Evolutionary conservation across 2,888 invertebrate species (phyloP), one percentile per base, ranked within the genome.

Genomic region (Steromphala cineraria): DNA sequence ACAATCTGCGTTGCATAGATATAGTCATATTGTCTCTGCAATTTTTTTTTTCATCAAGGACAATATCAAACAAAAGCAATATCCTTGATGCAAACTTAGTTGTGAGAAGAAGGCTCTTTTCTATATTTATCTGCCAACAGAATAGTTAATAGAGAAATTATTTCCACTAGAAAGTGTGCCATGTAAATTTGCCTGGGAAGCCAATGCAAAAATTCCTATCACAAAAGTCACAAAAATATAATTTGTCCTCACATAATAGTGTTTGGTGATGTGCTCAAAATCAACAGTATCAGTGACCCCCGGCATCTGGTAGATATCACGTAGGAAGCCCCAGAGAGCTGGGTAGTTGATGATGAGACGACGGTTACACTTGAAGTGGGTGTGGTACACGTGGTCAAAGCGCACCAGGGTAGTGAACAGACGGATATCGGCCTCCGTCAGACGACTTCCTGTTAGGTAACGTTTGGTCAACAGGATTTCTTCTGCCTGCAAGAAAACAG

Each of bases 371-470:
- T 92, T 93, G 84, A 93, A 93, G 80, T 90, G 91, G n/a, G 86
- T 87, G 75, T 88, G 87, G 84, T 93, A 93, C 15, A 92, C 92
- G 79, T 83, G 84, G 84, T 93, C 93, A 84, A 93, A 93, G 21
- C 93, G 83, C 19, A 93, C 84, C 5, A 93, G 83, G 8, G 92
- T 91, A 2, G 90, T 85, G 82, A 91, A 92, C 15, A 92, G 84
- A 53, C 92, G 83, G n/a, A 92, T 82, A 81, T 93, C 93, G 19
- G 92, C 92, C 80, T 92, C 92, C 7, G 93, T 93, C n/a, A 93
- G 36, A 8, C 36, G 52, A 46, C 85, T 80, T 17, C 92, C 92
- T 10, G 84, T 82, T 17, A 93, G 84, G 84, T 89, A 93, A 13
- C 92, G 86, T 21, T 84, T 80, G 74, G 86, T 87, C 5, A 90